A percentile compares a stretch with the other conserved stretches of the same genome.
phyloP scores from a whole-genome alignment of 2,888 invertebrate species.

The Coelopa pilipes region DNA sequence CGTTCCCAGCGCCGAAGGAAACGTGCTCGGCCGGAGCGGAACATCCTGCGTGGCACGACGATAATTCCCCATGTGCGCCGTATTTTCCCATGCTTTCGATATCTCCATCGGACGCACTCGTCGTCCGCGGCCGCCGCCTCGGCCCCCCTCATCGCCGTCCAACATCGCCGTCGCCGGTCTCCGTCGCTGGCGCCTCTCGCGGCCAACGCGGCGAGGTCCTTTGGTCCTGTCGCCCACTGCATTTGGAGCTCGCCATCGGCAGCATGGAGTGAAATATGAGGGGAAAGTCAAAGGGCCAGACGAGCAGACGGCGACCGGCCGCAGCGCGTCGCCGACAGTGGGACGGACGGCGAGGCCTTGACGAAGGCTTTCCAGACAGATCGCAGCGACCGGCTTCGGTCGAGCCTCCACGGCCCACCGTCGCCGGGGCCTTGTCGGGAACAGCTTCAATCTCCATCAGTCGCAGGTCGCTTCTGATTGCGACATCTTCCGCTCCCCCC shows the following conservation, averaged over 20 bases:
- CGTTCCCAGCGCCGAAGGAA: too few relatives aligned
- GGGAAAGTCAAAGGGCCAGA: slow-evolving; percentile 12
- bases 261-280: slow-evolving; percentile 21
- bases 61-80: slow-evolving; percentile 3
- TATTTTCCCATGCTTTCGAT: slow-evolving; percentile 8
- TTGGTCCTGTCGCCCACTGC: neutral
- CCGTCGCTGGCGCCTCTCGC: neutral
- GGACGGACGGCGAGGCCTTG: too few relatives aligned
- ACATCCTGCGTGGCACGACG: neutral
- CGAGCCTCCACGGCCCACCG: too few relatives aligned
- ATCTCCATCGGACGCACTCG: neutral
- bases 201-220: slow-evolving; percentile 19
- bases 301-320: neutral
- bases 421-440: neutral
- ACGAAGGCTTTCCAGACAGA: too few relatives aligned
- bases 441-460: neutral
- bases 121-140: too few relatives aligned
- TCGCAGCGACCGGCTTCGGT: too few relatives aligned
- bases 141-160: too few relatives aligned
- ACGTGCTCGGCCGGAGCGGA: too few relatives aligned
- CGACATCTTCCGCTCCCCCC: slow-evolving; percentile 9
- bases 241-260: neutral
- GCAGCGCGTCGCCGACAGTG: too few relatives aligned
- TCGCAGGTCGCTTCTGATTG: slow-evolving; percentile 26
- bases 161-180: too few relatives aligned